Conservation (phyloP, 1,140 invertebrate species). For the Dermatophagoides farinae region DNA sequence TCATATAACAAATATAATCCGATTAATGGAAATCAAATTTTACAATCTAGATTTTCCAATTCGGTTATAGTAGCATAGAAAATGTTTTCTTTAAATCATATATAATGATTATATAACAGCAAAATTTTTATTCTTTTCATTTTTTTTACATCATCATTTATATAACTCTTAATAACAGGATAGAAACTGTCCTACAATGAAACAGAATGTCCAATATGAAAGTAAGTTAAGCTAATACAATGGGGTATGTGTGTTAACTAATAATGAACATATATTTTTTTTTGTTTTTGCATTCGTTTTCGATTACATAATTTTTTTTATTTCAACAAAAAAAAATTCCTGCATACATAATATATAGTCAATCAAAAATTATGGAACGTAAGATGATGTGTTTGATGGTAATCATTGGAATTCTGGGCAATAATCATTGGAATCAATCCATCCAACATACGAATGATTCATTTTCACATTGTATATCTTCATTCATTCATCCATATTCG, state of each 20-base stretch:
- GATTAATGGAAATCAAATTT: too few relatives aligned
- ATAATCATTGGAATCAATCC: not conserved
- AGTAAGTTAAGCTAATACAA: too few relatives aligned
- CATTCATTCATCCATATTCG: too few relatives aligned
- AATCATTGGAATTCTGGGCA: not conserved
- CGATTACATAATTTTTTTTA: too few relatives aligned
- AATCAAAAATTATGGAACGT: conserved; percentile 4
- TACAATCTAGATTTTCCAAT: too few relatives aligned
- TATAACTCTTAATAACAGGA: not conserved
- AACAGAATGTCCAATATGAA: conserved; percentile 15
- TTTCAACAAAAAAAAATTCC: not conserved
- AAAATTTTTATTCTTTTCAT: not conserved
- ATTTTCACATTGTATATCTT: too few relatives aligned
- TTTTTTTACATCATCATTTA: too few relatives aligned
- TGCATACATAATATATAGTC: not conserved
- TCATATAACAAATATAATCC: not conserved
- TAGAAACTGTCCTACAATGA: conserved; percentile 17
- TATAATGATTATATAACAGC: not conserved
- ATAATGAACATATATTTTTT: conserved; percentile 9
- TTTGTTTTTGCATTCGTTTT: not conserved
- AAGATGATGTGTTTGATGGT: too few relatives aligned
- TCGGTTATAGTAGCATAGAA: too few relatives aligned
- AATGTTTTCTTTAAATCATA: too few relatives aligned
- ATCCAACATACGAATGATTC: too few relatives aligned
- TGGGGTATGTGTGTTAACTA: too few relatives aligned